phyloP scores from a whole-genome alignment of 2,888 invertebrate species.

The Atherix ibis region DNA sequence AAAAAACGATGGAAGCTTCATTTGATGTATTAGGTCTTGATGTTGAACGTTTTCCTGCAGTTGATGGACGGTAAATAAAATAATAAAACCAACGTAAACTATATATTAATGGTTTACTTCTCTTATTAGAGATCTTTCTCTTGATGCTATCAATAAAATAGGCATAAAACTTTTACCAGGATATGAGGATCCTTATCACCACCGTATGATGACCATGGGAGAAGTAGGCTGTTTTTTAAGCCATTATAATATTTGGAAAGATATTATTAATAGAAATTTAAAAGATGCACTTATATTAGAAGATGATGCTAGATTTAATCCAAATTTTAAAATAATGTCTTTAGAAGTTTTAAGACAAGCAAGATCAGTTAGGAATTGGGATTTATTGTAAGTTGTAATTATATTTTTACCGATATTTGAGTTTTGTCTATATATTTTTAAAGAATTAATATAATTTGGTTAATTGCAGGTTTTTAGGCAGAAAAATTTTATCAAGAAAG shows the following conservation, averaged over 20 bases:
- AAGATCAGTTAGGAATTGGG: conserved; percentile 54
- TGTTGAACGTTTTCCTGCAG: conserved; percentile 59
- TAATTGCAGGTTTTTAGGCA: conserved; percentile 66
- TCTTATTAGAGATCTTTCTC: too few relatives aligned
- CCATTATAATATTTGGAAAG: conserved; percentile 77
- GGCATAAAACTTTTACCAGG: conserved; percentile 59
- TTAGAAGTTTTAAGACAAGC: conserved; percentile 23
- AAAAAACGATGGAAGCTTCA: conserved; percentile 59
- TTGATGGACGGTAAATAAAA: conserved; percentile 67
- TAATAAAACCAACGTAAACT: too few relatives aligned
- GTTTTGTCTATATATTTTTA: too few relatives aligned
- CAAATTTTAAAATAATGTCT: conserved; percentile 48
- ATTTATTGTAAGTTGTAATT: conserved; percentile 85
- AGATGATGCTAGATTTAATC: conserved; percentile 87
- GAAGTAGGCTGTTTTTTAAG: conserved; percentile 97
- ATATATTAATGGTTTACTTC: too few relatives aligned
- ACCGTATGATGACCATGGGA: conserved; percentile 86
- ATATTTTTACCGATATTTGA: too few relatives aligned
- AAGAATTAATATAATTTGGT: too few relatives aligned
- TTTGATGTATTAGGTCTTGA: conserved; percentile 70
- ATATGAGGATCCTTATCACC: conserved; percentile 81
- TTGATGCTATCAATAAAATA: too few relatives aligned
- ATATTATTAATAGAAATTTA: conserved; percentile 42
- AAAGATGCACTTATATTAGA: conserved; percentile 67
- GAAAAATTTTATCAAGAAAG: conserved; percentile 65